These are phyloP conservation scores for Eucidaris tribuloides DNA, from an alignment of 35 echinoderm and acorn worm species.

Conservation along the genomic window DNA sequence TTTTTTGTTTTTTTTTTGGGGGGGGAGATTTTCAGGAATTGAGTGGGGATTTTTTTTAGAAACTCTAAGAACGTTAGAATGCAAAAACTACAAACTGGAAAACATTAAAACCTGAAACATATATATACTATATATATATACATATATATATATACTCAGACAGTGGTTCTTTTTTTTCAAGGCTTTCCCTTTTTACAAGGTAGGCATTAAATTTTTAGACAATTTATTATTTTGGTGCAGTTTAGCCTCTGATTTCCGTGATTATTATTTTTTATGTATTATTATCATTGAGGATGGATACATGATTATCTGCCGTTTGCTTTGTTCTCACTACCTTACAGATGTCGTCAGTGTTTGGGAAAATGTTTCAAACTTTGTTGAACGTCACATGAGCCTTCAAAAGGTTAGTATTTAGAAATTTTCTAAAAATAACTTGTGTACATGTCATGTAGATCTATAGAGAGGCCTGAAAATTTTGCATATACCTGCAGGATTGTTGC, in stretches of 20 bases:
- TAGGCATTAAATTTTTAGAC: background rate
- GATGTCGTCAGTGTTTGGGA: conserved; percentile 98
- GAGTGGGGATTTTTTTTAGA: background rate
- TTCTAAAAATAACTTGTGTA: background rate
- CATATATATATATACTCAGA: background rate
- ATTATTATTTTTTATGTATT: background rate
- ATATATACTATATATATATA: no score
- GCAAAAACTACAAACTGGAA: background rate
- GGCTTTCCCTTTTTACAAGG: background rate
- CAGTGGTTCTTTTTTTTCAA: background rate
- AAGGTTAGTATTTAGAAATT: conserved; percentile 45
- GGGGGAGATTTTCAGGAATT: background rate
- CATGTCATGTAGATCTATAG: background rate
- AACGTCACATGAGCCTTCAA: conserved; percentile 84
- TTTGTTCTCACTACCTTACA: conserved; percentile 32
- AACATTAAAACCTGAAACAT: no score
- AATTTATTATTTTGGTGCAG: background rate
- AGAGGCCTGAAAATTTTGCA: no score
- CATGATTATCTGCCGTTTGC: background rate
- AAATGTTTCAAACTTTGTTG: conserved; percentile 87
- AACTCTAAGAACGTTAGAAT: background rate
- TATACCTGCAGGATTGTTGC: background rate
- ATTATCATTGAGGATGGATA: background rate
- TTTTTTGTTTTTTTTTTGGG: background rate
- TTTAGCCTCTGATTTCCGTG: background rate